A percentile compares a stretch with the other conserved stretches of the same genome.
phyloP scores from a whole-genome alignment of 2,888 invertebrate genomes.

The Anthoptus insignis region DNA sequence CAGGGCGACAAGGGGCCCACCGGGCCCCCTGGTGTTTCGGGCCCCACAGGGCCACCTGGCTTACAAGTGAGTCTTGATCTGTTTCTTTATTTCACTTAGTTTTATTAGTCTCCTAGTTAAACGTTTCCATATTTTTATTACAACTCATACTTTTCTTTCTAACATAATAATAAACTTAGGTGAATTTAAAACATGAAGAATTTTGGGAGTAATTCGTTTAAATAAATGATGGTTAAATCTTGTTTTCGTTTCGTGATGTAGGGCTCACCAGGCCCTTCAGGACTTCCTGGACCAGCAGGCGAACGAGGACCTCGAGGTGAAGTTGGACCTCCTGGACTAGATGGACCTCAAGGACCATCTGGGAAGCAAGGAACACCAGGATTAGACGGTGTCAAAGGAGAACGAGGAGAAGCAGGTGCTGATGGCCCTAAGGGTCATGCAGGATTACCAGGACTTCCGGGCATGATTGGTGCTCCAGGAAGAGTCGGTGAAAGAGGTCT shows the following conservation, averaged over 20 bases:
- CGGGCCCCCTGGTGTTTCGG: constrained; percentile 89
- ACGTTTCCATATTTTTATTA: too few species aligned
- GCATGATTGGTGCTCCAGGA: constrained; percentile 91
- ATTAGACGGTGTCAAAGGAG: constrained; percentile 90
- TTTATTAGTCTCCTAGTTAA: too few species aligned
- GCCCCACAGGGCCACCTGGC: constrained; percentile 90
- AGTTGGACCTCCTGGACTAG: constrained; percentile 91
- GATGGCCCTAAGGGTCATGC: constrained; percentile 94
- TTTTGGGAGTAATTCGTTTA: too few species aligned
- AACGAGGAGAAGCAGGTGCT: constrained; percentile 88
- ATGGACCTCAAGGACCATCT: constrained; percentile 92
- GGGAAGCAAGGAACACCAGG: constrained; percentile 94
- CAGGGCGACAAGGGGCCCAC: constrained; percentile 92
- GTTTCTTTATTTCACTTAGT: too few species aligned
- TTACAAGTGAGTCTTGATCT: constrained; percentile 88
- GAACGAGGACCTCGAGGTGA: constrained; percentile 92
- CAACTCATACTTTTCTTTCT: too few species aligned
- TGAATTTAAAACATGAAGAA: too few species aligned
- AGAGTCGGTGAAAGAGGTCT: constrained; percentile 90
- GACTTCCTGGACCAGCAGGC: constrained; percentile 90
- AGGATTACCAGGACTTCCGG: constrained; percentile 94
- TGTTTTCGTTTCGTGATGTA: constrained; percentile 53
- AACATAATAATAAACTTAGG: too few species aligned
- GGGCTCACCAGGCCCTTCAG: constrained; percentile 89
- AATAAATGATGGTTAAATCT: too few species aligned